Evolutionary conservation across 2,797 vertebrate genomes (phyloP).

Genomic region (Gila robusta): DNA sequence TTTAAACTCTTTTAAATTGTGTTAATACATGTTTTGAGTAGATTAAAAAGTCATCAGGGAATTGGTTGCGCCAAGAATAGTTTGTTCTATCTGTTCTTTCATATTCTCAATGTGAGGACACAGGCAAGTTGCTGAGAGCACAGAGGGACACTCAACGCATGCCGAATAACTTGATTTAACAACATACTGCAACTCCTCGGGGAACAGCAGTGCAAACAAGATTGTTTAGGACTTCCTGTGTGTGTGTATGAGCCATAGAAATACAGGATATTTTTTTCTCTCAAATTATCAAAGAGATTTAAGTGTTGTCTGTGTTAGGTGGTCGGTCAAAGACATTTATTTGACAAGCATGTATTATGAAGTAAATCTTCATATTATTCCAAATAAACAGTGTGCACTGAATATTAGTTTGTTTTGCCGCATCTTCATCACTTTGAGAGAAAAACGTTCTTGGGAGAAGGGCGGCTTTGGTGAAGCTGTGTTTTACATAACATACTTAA

Average conservation of each 20-base stretch:
- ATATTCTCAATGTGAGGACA: conserved; percentile 17
- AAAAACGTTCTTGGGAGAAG: conserved; percentile 6
- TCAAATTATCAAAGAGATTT: background rate
- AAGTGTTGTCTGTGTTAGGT: background rate
- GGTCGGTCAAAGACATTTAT: background rate
- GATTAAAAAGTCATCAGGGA: background rate
- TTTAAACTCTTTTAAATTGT: background rate
- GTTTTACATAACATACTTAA: conserved; percentile 43
- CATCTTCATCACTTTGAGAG: conserved; percentile 36
- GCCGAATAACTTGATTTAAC: conserved; percentile 28
- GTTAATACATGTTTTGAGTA: background rate
- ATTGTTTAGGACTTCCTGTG: conserved; percentile 39
- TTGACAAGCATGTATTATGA: conserved; percentile 13
- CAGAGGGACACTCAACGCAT: conserved; percentile 4
- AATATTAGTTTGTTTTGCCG: background rate
- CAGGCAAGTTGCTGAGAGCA: conserved; percentile 14
- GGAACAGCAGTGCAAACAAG: conserved; percentile 37
- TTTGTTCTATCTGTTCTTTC: background rate
- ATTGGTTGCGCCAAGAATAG: background rate
- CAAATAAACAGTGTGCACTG: conserved; percentile 11
- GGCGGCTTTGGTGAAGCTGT: background rate
- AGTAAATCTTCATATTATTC: background rate
- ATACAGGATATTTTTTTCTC: background rate
- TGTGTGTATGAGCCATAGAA: background rate
- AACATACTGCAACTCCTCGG: conserved; percentile 30